Conservation (phyloP, 1,140 invertebrate genomes). For the Leptinotarsa texana region DNA sequence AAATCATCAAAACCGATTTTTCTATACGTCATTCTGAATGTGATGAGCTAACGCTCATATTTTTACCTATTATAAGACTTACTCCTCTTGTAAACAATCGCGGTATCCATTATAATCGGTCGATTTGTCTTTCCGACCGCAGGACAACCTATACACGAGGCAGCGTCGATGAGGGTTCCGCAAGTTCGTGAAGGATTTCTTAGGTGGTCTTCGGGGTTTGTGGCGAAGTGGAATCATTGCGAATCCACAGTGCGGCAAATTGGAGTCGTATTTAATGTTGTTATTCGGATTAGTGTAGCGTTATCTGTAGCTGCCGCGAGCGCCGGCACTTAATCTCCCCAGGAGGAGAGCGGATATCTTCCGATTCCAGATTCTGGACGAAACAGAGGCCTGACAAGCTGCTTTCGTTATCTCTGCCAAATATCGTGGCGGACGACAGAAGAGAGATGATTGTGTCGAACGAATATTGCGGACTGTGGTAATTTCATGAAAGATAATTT, state of each 20-base stretch:
- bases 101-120: not conserved
- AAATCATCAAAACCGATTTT: too few species aligned
- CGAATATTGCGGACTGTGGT: too few species aligned
- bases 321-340: constrained; percentile 48
- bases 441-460: too few species aligned
- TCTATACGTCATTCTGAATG: too few species aligned
- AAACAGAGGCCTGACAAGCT: not conserved
- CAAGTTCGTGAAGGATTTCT: constrained; percentile 39
- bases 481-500: too few species aligned
- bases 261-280: constrained; percentile 58
- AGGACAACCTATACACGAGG: constrained; percentile 24
- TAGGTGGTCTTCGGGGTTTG: constrained; percentile 46
- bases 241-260: constrained; percentile 58
- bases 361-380: constrained; percentile 4
- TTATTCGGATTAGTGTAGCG: constrained; percentile 56
- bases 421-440: not conserved
- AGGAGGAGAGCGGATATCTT: constrained; percentile 19
- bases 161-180: constrained; percentile 22
- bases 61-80: too few species aligned
- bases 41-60: too few species aligned
- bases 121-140: constrained; percentile 4
- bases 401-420: not conserved
- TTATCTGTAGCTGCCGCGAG: constrained; percentile 51
- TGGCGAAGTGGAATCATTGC: constrained; percentile 51
- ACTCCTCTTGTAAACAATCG: not conserved